phyloP scores from a whole-genome alignment of 1,140 invertebrate species.

The Heliconius eleuchia region DNA sequence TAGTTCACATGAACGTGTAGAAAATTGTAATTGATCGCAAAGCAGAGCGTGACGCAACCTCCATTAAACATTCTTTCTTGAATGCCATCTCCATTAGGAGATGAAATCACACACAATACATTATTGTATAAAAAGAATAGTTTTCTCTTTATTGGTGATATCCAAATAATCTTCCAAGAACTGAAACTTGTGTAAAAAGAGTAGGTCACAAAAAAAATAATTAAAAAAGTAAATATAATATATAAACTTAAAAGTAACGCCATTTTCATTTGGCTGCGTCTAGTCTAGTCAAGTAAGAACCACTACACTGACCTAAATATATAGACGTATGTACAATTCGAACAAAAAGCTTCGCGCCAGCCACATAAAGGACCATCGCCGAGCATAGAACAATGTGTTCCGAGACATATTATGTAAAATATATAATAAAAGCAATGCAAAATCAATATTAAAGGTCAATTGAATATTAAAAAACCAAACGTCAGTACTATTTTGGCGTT shows the following conservation, averaged over 20 bases:
- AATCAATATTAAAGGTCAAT: background rate
- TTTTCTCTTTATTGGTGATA: too few relatives aligned
- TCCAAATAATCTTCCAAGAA: too few relatives aligned
- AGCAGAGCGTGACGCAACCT: too few relatives aligned
- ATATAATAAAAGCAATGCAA: background rate
- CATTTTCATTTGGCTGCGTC: constrained; percentile 9
- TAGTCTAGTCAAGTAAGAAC: background rate
- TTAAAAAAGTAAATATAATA: background rate
- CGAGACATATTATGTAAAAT: background rate
- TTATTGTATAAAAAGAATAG: too few relatives aligned
- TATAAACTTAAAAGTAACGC: background rate
- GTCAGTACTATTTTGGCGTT: background rate
- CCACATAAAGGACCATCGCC: constrained; percentile 4
- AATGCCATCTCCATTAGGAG: too few relatives aligned
- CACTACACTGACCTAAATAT: background rate
- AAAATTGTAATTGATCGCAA: too few relatives aligned
- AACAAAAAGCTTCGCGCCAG: constrained; percentile 6
- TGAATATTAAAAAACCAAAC: background rate
- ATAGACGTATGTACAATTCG: background rate
- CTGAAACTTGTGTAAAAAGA: too few relatives aligned
- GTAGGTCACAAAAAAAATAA: too few relatives aligned
- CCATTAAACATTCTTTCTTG: too few relatives aligned
- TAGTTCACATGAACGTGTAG: too few relatives aligned
- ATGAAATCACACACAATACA: too few relatives aligned
- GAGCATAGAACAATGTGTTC: constrained; percentile 3